Base-by-base conservation (phyloP, 2,888 invertebrate genomes). In the Galerucella pusilla region DNA sequence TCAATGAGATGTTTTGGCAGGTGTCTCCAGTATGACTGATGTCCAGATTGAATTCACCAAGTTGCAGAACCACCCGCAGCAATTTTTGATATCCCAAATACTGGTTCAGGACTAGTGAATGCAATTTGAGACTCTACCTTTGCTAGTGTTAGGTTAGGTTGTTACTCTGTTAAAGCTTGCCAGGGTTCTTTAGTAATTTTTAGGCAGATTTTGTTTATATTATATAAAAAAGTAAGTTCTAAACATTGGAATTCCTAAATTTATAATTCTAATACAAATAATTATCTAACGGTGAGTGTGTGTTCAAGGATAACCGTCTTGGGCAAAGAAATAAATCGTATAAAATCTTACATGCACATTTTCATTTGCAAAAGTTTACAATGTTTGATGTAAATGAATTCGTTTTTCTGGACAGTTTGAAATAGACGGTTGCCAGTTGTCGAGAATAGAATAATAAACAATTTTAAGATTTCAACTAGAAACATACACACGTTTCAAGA, bases 401-500 rank as follows among this genome's bases (percentile, higher is more conserved):
- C 70, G 73, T 75, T 75, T 75, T 64, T 54, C 54, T 61, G 66
- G 70, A 57, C 70, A 75, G 52, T 75, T 69, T 28, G 69, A 67
- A 70, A 70, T 75, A 75, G 73, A 75, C 71, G 70, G 69, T 65
- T 69, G 72, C 75, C 75, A 69, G 65, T 71, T 70, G 74, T 72
- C 64, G 68, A 64, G 28, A 61, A 52, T 68, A 60, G 60, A 69
- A 75, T 65, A 75, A 75, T 60, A 73, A 75, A 75, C 75, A 71
- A 57, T 64, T 73, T 11, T 25, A n/a, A 63, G 28, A 45, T 16
- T 20, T 20, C n/a, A n/a, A n/a, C 7, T n/a, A 54, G 7, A 54
- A n/a, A 54, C 16, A 20, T 57, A 65, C 46, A 46, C 42, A 12
- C 20, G 16, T 20, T 35, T 4, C 35, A n/a, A 9, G 20, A 20